phyloP scores from a whole-genome alignment of 2,888 invertebrate genomes.

The Andrena dorsata region DNA sequence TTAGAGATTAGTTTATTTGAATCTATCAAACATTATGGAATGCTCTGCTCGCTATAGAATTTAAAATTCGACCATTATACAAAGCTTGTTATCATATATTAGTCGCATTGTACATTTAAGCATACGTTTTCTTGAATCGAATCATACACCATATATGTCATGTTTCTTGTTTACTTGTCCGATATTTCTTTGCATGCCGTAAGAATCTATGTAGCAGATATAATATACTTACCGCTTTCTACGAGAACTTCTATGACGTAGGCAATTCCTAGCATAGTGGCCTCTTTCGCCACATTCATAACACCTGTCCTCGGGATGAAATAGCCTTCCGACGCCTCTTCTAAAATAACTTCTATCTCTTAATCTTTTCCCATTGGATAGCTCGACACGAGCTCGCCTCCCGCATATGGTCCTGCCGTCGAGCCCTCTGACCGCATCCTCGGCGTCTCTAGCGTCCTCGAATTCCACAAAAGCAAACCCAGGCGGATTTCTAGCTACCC shows the following conservation, averaged over 20 bases:
- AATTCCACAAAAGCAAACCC: constrained; percentile 98
- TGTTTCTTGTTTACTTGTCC: constrained; percentile 58
- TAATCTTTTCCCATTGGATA: constrained; percentile 93
- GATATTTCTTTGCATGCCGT: constrained; percentile 51
- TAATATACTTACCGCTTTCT: constrained; percentile 79
- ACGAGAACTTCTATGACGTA: constrained; percentile 88
- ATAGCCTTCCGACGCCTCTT: constrained; percentile 88
- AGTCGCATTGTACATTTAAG: constrained; percentile 49
- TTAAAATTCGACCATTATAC: constrained; percentile 16
- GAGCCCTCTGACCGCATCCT: constrained; percentile 92
- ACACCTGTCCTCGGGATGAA: constrained; percentile 96
- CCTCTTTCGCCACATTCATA: constrained; percentile 98
- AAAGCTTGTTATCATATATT: background rate
- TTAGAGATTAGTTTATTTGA: background rate
- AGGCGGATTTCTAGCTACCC: constrained; percentile 98
- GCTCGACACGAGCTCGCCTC: constrained; percentile 95
- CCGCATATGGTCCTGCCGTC: constrained; percentile 95
- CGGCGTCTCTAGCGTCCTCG: constrained; percentile 96
- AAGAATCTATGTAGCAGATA: constrained; percentile 3
- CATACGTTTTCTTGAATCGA: constrained; percentile 31
- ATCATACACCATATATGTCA: constrained; percentile 15
- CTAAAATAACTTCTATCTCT: constrained; percentile 87
- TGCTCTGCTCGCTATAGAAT: constrained; percentile 9
- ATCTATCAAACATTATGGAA: constrained; percentile 1
- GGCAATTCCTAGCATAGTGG: constrained; percentile 96